A percentile compares a stretch with the other conserved stretches of the same genome.
Evolutionary conservation across 2,113 vertebrate genomes (phyloP).

Genomic region (Gnathochromis pfefferi): DNA sequence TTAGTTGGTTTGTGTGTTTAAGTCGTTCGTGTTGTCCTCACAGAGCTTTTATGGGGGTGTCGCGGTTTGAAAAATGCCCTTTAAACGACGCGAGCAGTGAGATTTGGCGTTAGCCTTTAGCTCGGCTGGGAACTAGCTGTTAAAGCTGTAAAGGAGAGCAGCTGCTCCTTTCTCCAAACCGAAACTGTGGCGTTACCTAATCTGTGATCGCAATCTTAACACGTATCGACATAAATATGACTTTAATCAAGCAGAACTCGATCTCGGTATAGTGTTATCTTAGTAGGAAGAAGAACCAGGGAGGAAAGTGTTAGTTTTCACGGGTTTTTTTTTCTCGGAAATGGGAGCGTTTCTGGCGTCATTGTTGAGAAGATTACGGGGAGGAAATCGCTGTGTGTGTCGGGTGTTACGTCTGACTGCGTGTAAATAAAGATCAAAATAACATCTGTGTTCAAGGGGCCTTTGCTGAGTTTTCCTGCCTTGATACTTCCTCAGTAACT

Average conservation of each 20-base stretch:
- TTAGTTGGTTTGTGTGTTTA: fast-evolving
- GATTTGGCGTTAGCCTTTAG: slow-evolving; percentile 55
- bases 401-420: neutral
- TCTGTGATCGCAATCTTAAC: neutral
- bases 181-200: neutral
- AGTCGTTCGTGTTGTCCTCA: fast-evolving
- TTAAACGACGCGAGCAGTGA: neutral
- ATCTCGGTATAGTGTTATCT: fast-evolving
- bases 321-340: neutral
- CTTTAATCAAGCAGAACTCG: fast-evolving
- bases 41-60: neutral
- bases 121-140: slow-evolving; percentile 4
- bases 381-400: slow-evolving; percentile 17
- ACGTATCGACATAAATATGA: fast-evolving
- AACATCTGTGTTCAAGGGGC: neutral
- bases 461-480: neutral
- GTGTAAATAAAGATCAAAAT: neutral
- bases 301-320: neutral
- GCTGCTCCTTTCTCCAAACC: neutral
- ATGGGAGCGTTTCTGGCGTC: slow-evolving; percentile 9
- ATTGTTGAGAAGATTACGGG: slow-evolving; percentile 8
- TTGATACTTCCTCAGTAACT: neutral
- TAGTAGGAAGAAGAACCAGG: fast-evolving
- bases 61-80: neutral
- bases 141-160: neutral